These are phyloP conservation scores for Lobophora halterata DNA, from an alignment of 2,888 invertebrate species.

Conservation along the genomic window DNA sequence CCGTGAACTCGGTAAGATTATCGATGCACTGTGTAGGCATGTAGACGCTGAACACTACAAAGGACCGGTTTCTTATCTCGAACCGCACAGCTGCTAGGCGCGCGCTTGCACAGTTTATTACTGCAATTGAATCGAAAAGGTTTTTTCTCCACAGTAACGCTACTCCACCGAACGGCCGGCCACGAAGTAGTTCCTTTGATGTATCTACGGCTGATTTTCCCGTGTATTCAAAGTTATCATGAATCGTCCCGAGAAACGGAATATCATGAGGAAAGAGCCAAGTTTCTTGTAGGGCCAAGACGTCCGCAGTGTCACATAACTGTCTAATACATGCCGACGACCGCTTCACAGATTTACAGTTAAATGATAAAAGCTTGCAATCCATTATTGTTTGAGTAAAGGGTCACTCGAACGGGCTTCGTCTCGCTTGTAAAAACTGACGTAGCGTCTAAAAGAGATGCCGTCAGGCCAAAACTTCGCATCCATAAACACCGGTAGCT, in stretches of 20 bases:
- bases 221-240: slow-evolving; percentile 25
- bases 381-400: slow-evolving; percentile 1
- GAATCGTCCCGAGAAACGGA: slow-evolving; percentile 20
- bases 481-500: slow-evolving; percentile 23
- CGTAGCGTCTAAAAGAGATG: slow-evolving; percentile 25
- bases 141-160: slow-evolving; percentile 32
- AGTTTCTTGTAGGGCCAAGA: slow-evolving; percentile 30
- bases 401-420: neutral
- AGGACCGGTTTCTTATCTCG: neutral
- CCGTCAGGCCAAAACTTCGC: slow-evolving; percentile 32
- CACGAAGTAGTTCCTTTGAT: slow-evolving; percentile 24
- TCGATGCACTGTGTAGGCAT: slow-evolving; percentile 1
- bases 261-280: slow-evolving; percentile 34
- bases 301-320: slow-evolving; percentile 21
- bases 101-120: slow-evolving; percentile 20
- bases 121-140: slow-evolving; percentile 24
- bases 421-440: slow-evolving; percentile 15
- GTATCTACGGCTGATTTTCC: slow-evolving; percentile 35
- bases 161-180: slow-evolving; percentile 23
- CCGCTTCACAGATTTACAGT: slow-evolving; percentile 30
- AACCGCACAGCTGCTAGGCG: neutral
- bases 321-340: slow-evolving; percentile 24
- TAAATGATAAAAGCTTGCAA: slow-evolving; percentile 26
- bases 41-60: neutral
- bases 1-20: neutral